Conservation (phyloP, 2,113 vertebrate genomes). For the Chaetorhynchus papuensis region DNA sequence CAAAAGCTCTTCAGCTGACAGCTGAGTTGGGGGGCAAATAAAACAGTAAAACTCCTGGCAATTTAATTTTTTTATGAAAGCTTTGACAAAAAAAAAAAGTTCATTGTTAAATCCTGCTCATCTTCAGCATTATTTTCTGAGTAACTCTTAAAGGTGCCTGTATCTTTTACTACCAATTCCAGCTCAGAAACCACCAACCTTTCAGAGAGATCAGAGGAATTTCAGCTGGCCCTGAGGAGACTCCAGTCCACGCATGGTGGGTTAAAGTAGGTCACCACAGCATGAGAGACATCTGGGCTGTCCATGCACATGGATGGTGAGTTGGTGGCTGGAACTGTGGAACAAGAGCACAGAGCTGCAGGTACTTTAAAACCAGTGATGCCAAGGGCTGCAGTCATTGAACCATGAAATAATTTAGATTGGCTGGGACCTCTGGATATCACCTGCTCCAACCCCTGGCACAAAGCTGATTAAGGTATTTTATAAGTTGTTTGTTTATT, state of each 20-base stretch:
- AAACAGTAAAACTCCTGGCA: conserved; percentile 10
- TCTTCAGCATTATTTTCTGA: background rate
- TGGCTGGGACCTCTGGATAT: background rate
- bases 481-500: background rate
- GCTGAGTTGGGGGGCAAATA: conserved; percentile 23
- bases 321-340: background rate
- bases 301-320: background rate
- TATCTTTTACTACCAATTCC: background rate
- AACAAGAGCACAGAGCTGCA: background rate
- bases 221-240: background rate
- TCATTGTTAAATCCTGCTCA: background rate
- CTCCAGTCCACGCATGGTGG: no score
- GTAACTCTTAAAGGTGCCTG: background rate
- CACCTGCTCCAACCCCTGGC: background rate
- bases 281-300: background rate
- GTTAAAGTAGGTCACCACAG: background rate
- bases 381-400: background rate
- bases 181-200: background rate
- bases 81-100: background rate
- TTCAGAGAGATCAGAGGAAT: background rate
- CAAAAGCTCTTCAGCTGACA: conserved; percentile 29
- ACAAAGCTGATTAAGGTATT: background rate
- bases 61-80: conserved; percentile 24
- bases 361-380: background rate
- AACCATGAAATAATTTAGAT: background rate